These are phyloP conservation scores for Hydrotaea cyrtoneurina DNA, from an alignment of 2,888 invertebrate genomes.

Conservation along the genomic window DNA sequence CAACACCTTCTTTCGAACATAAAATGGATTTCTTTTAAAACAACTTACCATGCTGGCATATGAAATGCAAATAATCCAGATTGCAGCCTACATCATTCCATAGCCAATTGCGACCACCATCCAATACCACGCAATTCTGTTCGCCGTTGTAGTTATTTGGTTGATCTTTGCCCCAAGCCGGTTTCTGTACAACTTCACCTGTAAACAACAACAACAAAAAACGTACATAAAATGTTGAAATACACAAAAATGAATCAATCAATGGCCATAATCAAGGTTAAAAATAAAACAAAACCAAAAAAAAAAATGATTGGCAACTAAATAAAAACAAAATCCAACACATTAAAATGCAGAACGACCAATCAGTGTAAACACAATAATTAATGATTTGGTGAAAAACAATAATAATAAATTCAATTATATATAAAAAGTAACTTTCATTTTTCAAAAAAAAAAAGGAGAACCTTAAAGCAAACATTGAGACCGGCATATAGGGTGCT, in stretches of 20 bases:
- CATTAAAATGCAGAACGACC: background rate
- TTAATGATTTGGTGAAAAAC: conserved; percentile 39
- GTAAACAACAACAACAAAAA: conserved; percentile 36
- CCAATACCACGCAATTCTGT: conserved; percentile 96
- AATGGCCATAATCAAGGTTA: conserved; percentile 35
- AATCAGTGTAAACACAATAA: conserved; percentile 19
- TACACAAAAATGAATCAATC: conserved; percentile 29
- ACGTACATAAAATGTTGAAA: background rate
- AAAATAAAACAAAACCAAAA: background rate
- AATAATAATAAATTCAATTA: background rate
- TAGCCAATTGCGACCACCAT: conserved; percentile 93
- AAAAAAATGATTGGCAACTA: conserved; percentile 15
- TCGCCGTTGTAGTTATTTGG: conserved; percentile 98
- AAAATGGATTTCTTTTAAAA: conserved; percentile 11
- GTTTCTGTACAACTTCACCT: conserved; percentile 90
- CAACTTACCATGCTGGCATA: conserved; percentile 94
- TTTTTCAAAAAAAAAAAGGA: conserved; percentile 44
- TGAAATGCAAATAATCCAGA: conserved; percentile 95
- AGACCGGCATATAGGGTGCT: conserved; percentile 1
- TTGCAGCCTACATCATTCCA: conserved; percentile 98
- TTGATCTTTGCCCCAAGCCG: conserved; percentile 96
- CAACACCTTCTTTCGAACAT: too few relatives aligned
- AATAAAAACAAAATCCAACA: background rate
- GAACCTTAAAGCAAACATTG: conserved; percentile 24
- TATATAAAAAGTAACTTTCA: conserved; percentile 46